A percentile compares a stretch with the other conserved stretches of the same genome.
Conservation (phyloP, 2,888 invertebrate genomes). For the Plutella xylostella region DNA sequence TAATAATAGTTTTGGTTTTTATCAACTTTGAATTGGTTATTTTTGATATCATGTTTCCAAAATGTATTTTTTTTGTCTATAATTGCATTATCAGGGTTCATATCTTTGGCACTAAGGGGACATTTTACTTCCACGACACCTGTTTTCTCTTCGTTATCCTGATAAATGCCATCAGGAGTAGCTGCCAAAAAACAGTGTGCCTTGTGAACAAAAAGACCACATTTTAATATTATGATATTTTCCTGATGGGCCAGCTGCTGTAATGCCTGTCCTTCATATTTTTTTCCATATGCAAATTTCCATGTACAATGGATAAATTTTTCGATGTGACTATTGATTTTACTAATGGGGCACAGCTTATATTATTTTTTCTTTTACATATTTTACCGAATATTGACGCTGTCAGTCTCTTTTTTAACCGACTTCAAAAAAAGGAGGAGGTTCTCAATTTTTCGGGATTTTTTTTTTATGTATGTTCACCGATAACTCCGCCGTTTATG, state of each 20-base stretch:
- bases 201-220: slow-evolving; percentile 9
- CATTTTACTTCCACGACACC: slow-evolving; percentile 9
- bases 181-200: slow-evolving; percentile 4
- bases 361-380: slow-evolving; percentile 9
- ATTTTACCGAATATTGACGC: slow-evolving; percentile 9
- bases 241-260: slow-evolving; percentile 3
- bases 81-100: slow-evolving; percentile 4
- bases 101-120: slow-evolving; percentile 5
- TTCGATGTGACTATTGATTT: slow-evolving; percentile 9
- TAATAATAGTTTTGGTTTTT: slow-evolving; percentile 4
- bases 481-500: no score
- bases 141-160: slow-evolving; percentile 5
- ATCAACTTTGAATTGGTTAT: background rate
- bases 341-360: slow-evolving; percentile 8
- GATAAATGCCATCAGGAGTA: slow-evolving; percentile 8
- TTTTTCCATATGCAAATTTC: slow-evolving; percentile 1
- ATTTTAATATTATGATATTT: slow-evolving; percentile 7
- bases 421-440: no score
- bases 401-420: slow-evolving; percentile 2
- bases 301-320: slow-evolving; percentile 8
- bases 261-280: background rate
- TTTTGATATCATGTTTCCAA: slow-evolving; percentile 5
- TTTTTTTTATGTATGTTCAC: no score
- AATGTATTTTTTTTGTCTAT: slow-evolving; percentile 1
- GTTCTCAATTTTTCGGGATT: no score